Evolutionary conservation across 1,140 invertebrate genomes (phyloP), one percentile per base, ranked within the genome.

Genomic region (Trichonephila clavipes): DNA sequence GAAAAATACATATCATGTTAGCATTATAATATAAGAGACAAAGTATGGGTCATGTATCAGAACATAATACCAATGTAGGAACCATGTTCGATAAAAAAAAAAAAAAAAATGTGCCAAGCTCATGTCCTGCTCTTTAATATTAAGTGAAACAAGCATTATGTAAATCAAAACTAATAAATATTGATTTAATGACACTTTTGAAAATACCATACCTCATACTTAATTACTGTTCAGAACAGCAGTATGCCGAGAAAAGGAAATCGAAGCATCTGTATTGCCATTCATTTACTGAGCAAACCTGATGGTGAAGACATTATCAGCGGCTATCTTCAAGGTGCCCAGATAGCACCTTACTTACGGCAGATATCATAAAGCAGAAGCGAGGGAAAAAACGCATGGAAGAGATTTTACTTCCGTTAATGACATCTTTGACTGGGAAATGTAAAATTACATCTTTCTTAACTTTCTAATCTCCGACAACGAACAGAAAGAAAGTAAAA

Each of bases 391-490:
- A 12, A 51, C 0, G 51, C 5, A 10, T 24, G 40, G 28, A 34
- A 81, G 40, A 85, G 83, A 58, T 59, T 61, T 28, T 51, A 85
- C 83, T 85, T 85, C 51, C 83, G 51, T 51, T 85, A 85, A 85
- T 85, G 83, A 85, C 83, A 59, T 58, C 21, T 61, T 85, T 85
- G 24, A n/a, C 58, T 85, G 58, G 18, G 28, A 24, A 51, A 85
- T 59, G 24, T 61, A 51, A 85, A 85, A 85, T 85, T 51, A 85
- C 83, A 59, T 61, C 83, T 85, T 85, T 59, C 83, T 61, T 61
- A 85, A 85, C 83, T 77, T 85, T 61, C 83, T 85, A 85, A 85
- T 85, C 83, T 59, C 58, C 21, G 24, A 14, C n/a, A 28, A n/a
- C 58, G 83, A 34, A 58, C 44, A 85, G 58, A 85, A 24, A 83